Evolutionary conservation across 2,113 vertebrate species (phyloP), one percentile per base, ranked within the genome.

Genomic region (Sminthopsis crassicaudata): DNA sequence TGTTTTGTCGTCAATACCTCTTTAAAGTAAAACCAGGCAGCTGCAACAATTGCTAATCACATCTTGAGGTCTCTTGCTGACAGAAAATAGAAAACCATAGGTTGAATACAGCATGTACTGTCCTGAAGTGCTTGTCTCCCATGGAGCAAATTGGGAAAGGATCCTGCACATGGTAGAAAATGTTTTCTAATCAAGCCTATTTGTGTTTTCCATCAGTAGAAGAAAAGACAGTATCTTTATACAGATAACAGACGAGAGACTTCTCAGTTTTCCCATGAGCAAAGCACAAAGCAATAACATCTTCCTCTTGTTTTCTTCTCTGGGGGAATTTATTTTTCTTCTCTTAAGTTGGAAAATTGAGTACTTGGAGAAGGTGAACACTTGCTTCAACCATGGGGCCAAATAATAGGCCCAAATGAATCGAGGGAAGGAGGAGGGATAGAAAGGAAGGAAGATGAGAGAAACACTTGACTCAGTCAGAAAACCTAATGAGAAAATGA

Each of bases 161-260:
- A 50, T 51, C 9, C 67, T 94, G 91, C 96, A 97, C 96, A 52
- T 97, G 96, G 88, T 42, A 24, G 0, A 3, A 19, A 95, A 96
- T 84, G 88, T 92, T 96, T 55, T 90, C 96, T 95, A 95, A 96
- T 96, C 96, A 97, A 90, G 19, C 94, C 89, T 95, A 52, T 95
- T 97, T 97, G 88, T 96, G 91, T 94, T 55, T 90, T 94, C 50
- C 7, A 84, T 1, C 24, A 54, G 42, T 55, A 53, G 88, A 90
- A 84, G 60, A 60, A 88, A 25, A 88, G 60, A 24, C 1, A 1
- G 0, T 1, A 3, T 2, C 95, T 52, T 6, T 23, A 12, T 76
- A 57, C 25, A 19, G 19, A 12, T 90, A 46, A 30, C 14, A 51
- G 5, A 50, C 1, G 1, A 46, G 55, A 52, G 42, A 76, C 3